Evolutionary conservation across 2,113 vertebrate genomes (phyloP).

Genomic region (Lathamus discolor): DNA sequence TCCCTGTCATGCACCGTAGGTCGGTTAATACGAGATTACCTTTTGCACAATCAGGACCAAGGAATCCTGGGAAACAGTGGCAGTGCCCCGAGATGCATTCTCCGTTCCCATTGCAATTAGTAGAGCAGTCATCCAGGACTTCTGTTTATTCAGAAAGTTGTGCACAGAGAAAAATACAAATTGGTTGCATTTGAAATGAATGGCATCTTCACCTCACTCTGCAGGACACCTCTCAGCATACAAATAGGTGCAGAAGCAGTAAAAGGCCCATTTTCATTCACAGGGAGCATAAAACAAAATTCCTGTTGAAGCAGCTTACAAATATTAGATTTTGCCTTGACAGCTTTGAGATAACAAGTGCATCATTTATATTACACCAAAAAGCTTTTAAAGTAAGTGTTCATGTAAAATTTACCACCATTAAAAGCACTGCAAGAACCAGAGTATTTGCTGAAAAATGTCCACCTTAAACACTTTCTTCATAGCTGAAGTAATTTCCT

Average conservation of each 20-base stretch:
- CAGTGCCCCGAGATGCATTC: constrained; percentile 96
- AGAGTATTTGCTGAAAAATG: constrained; percentile 66
- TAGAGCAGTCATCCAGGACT: constrained; percentile 94
- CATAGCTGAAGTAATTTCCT: constrained; percentile 62
- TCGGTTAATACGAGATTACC: constrained; percentile 74
- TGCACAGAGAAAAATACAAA: constrained; percentile 14
- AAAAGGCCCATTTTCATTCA: constrained; percentile 56
- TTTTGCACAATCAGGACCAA: constrained; percentile 95
- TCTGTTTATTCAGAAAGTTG: constrained; percentile 76
- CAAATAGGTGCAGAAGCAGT: constrained; percentile 8
- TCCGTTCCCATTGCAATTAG: constrained; percentile 95
- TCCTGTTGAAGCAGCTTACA: constrained; percentile 47
- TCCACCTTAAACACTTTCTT: constrained; percentile 60
- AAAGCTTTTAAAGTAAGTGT: constrained; percentile 75
- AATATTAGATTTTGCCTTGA: constrained; percentile 69
- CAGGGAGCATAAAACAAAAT: constrained; percentile 52
- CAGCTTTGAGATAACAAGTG: constrained; percentile 65
- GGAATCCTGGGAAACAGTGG: constrained; percentile 94
- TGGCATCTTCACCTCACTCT: constrained; percentile 1
- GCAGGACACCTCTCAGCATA: constrained; percentile 28
- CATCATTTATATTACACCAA: constrained; percentile 70
- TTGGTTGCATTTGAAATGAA: background rate
- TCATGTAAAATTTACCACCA: constrained; percentile 73
- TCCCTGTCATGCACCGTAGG: background rate
- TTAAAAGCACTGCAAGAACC: constrained; percentile 68